Evolutionary conservation across 30 jellyfish, hydroid and myxozoan genomes (phyloP), one percentile per base, ranked within the genome.

Genomic region (Catostylus mosaicus): DNA sequence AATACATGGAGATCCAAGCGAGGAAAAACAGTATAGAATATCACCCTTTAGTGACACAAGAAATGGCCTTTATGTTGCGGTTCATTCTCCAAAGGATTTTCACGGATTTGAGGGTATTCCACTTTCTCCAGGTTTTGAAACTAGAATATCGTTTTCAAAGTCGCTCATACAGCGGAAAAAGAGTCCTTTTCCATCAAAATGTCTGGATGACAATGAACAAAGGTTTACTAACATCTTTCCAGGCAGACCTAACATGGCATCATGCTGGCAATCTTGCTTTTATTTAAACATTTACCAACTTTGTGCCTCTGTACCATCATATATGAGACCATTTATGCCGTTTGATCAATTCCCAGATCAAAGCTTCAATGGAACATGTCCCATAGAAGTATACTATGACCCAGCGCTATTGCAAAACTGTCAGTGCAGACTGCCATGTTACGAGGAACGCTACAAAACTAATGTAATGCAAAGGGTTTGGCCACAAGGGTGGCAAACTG

Each of bases 401-500:
- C 18, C 2, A 3, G 24, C 5, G 26, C 20, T 50, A 11, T 33
- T 23, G 26, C 12, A 20, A 22, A 27, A 59, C 26, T 82, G 86
- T 45, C 37, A 69, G 11, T 82, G 92, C 65, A 60, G 52, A 0
- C 30, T 82, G 63, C 85, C 85, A 4, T 82, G 92, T 30, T 5
- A 27, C 43, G 84, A 82, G 47, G 75, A 6, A n/a, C 59, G n/a
- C 29, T 82, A 68, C 71, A 63, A 68, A 45, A 54, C 81, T 12
- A 71, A 70, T 46, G 59, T 51, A 23, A 36, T 24, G 56, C 68
- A 75, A 22, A 40, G 45, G 27, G 85, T 83, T 0, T 82, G 92
- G 92, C 92, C 92, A 19, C 85, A 68, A 35, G 45, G 19, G 12
- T 82, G 92, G 92, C 79, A 82, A 60, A 75, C 33, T 1, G 81